Conservation (phyloP, 30 jellyfish, hydroid and myxozoan genomes). For the Cassiopea andromeda region DNA sequence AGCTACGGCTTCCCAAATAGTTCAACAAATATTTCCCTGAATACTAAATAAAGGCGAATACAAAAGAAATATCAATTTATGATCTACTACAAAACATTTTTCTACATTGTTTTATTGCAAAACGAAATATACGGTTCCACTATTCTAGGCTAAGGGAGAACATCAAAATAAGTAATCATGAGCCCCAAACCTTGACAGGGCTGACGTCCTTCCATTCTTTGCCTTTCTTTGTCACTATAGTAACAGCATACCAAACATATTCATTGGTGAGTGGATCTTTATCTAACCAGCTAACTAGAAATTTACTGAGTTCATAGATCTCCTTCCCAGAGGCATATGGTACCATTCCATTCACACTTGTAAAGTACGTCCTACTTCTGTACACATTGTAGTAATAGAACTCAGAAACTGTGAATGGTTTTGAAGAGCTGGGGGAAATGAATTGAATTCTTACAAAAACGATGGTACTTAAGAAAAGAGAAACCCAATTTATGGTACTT, state of each 20-base stretch:
- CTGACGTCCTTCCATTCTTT: slow-evolving; percentile 60
- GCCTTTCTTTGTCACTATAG: slow-evolving; percentile 68
- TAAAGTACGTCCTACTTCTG: slow-evolving; percentile 69
- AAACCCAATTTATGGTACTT: neutral
- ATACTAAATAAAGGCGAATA: too few species aligned
- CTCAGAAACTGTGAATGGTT: slow-evolving; percentile 44
- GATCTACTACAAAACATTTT: too few species aligned
- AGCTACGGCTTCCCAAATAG: too few species aligned
- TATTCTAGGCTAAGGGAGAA: too few species aligned
- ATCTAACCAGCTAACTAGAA: slow-evolving; percentile 62
- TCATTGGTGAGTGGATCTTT: slow-evolving; percentile 66
- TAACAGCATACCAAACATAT: slow-evolving; percentile 79
- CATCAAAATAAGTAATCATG: too few species aligned
- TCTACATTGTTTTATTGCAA: too few species aligned
- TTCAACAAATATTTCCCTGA: too few species aligned
- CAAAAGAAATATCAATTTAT: too few species aligned
- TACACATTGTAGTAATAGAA: slow-evolving; percentile 70
- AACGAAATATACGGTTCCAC: too few species aligned
- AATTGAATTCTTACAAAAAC: neutral
- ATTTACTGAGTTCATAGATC: slow-evolving; percentile 14
- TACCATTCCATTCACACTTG: slow-evolving; percentile 48
- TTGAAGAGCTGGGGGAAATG: slow-evolving; percentile 9
- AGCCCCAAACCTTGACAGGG: slow-evolving; percentile 65
- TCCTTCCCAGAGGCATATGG: slow-evolving; percentile 73
- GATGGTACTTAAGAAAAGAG: neutral